Percentiles rank a stretch among this genome's conserved stretches.
Evolutionary conservation across 1,140 invertebrate species (phyloP).

Genomic region (Drosophila cardini): DNA sequence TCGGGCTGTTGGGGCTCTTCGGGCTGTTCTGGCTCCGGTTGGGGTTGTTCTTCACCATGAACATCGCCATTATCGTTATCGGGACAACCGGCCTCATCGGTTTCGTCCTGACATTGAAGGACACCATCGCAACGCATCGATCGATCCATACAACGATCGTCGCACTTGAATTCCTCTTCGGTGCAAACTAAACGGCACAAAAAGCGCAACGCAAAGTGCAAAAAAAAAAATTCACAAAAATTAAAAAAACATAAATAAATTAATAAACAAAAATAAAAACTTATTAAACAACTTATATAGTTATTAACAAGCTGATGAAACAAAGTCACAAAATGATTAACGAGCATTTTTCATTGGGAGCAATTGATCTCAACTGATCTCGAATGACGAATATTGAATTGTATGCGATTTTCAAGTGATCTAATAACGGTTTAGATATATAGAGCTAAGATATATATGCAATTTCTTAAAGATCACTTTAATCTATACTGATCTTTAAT

Average conservation of each 20-base stretch:
- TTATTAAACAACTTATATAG: no score
- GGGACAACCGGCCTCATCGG: slow-evolving; percentile 87
- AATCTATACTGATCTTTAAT: no score
- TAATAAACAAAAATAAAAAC: not conserved
- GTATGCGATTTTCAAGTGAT: not conserved
- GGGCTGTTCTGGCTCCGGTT: slow-evolving; percentile 9
- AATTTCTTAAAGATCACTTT: no score
- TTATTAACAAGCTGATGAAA: not conserved
- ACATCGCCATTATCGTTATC: not conserved
- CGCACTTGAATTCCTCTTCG: slow-evolving; percentile 87
- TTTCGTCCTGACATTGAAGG: slow-evolving; percentile 84
- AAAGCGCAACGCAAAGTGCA: slow-evolving; percentile 42
- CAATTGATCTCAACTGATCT: not conserved
- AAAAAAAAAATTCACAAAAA: slow-evolving; percentile 26
- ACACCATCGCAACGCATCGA: slow-evolving; percentile 85
- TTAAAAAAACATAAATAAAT: slow-evolving; percentile 14
- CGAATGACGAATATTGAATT: not conserved
- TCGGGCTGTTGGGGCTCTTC: not conserved
- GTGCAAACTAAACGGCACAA: slow-evolving; percentile 84
- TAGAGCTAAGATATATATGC: no score
- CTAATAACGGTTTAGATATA: no score
- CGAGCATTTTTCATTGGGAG: not conserved
- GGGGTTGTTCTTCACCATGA: not conserved
- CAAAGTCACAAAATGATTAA: not conserved
- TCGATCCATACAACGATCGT: slow-evolving; percentile 85